These are phyloP conservation scores for Drosophila pectinifera DNA, from an alignment of 1,140 invertebrate genomes.

Conservation along the genomic window DNA sequence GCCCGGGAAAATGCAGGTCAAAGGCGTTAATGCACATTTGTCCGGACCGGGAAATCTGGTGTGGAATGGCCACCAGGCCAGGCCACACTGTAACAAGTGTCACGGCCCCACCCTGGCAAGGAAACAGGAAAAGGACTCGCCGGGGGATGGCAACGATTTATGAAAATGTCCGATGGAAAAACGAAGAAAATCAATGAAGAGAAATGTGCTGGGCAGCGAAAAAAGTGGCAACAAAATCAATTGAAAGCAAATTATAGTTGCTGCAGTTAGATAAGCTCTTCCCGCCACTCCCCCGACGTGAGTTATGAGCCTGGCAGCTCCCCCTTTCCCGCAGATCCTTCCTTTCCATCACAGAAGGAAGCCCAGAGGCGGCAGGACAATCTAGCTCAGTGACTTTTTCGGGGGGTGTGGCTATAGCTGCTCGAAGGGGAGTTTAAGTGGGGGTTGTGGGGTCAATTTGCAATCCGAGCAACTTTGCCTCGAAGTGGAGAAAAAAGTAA, in stretches of 20 bases:
- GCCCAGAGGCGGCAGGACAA: constrained; percentile 47
- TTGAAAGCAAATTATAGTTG: constrained; percentile 83
- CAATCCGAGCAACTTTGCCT: constrained; percentile 37
- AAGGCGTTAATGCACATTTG: constrained; percentile 83
- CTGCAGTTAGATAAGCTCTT: constrained; percentile 76
- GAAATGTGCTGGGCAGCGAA: constrained; percentile 59
- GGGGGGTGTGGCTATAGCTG: constrained; percentile 12
- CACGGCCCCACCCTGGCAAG: constrained; percentile 28
- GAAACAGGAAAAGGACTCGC: constrained; percentile 31
- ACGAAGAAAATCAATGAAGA: constrained; percentile 71
- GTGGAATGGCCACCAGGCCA: constrained; percentile 5
- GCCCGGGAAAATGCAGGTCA: constrained; percentile 69
- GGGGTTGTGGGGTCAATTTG: constrained; percentile 52
- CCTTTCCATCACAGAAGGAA: constrained; percentile 25
- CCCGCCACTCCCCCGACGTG: constrained; percentile 22
- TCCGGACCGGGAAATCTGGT: constrained; percentile 36
- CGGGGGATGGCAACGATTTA: constrained; percentile 66
- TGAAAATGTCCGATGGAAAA: constrained; percentile 62
- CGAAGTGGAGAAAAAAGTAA: constrained; percentile 1
- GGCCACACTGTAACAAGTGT: constrained; percentile 71
- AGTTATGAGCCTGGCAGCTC: constrained; percentile 41
- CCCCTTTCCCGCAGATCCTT: constrained; percentile 9
- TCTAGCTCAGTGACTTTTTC: constrained; percentile 50
- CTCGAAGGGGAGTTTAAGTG: constrained; percentile 36
- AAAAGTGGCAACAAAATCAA: constrained; percentile 68